phyloP scores from a whole-genome alignment of 2,888 invertebrate genomes.

The Philonicus albiceps region DNA sequence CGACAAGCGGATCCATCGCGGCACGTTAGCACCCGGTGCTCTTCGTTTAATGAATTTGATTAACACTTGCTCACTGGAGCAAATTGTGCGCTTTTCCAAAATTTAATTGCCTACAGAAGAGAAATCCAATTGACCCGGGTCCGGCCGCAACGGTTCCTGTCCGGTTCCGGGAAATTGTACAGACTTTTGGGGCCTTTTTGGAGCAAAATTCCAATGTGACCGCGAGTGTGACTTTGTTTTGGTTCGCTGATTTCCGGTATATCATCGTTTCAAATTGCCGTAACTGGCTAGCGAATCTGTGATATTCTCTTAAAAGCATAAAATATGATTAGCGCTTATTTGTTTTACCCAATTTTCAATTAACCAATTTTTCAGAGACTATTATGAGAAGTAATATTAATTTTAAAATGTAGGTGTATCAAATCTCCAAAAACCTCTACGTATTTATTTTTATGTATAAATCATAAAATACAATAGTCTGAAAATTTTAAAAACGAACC shows the following conservation, averaged over 20 bases:
- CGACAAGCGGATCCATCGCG: background rate
- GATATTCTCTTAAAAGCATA: background rate
- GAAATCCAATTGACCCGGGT: background rate
- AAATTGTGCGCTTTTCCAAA: slow-evolving; percentile 27
- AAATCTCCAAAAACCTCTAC: no score
- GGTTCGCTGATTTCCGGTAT: background rate
- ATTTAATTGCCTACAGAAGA: slow-evolving; percentile 27
- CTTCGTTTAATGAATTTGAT: slow-evolving; percentile 32
- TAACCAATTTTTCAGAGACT: background rate
- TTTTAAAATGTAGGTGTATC: no score
- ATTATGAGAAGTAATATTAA: no score
- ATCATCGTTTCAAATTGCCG: background rate
- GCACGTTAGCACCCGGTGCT: background rate
- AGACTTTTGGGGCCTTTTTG: background rate
- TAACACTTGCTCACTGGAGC: slow-evolving; percentile 33
- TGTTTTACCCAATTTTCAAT: background rate
- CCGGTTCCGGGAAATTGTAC: background rate
- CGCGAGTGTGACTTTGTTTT: slow-evolving; percentile 19
- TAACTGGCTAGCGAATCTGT: background rate
- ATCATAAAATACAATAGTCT: no score
- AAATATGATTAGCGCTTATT: background rate
- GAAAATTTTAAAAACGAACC: no score
- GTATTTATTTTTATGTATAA: no score
- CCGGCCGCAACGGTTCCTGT: background rate
- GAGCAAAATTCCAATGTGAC: background rate